Percentiles rank a stretch among this genome's conserved stretches.
Evolutionary conservation across 2,113 vertebrate species (phyloP).

Genomic region (Rhinoptilus africanus): DNA sequence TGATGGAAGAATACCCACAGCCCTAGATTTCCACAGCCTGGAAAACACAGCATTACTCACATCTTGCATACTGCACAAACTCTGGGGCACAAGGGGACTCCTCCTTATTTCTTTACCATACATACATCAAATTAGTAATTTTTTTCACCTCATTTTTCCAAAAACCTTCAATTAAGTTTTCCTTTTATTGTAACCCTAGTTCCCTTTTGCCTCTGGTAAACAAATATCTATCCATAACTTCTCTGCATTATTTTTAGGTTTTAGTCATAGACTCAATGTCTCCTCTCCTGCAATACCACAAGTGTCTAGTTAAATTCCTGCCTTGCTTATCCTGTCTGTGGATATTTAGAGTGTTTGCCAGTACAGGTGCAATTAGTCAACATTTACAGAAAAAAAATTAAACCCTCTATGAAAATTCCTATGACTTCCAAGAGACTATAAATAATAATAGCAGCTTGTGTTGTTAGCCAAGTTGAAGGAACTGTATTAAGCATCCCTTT

Average conservation of each 20-base stretch:
- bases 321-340: neutral
- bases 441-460: neutral
- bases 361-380: neutral
- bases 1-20: neutral
- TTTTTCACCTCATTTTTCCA: neutral
- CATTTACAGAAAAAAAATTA: neutral
- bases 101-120: neutral
- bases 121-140: rapidly evolving
- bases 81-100: neutral
- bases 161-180: neutral
- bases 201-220: neutral
- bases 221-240: neutral
- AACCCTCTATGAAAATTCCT: neutral
- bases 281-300: neutral
- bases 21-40: neutral
- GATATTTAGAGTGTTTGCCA: neutral
- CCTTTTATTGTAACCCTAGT: neutral
- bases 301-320: neutral
- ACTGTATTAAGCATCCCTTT: neutral
- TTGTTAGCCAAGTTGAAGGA: neutral
- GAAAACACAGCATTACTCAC: neutral
- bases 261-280: neutral
- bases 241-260: neutral
- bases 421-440: neutral
- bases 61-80: neutral